Base-by-base conservation (phyloP, 1,140 invertebrate species). In the Neelides sp. region DNA sequence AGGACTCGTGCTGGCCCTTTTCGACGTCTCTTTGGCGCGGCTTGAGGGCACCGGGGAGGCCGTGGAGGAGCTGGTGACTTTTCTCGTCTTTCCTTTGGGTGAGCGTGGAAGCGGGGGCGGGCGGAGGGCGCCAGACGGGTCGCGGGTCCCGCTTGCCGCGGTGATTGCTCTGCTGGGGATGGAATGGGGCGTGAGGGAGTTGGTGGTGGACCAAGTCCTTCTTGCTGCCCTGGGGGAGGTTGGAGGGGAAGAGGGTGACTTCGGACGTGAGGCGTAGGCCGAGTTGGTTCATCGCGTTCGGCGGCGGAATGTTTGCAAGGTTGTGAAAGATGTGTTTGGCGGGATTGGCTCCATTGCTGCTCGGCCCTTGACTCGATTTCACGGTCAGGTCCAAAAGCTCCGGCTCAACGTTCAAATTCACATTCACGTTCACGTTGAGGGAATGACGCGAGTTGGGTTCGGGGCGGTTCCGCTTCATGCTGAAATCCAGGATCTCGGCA, bases 171-270 rank as follows among this genome's bases (percentile, higher is more conserved):
- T 52, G 43, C 26, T 22, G 50, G 34, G n/a, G 50, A 40, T 32
- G 34, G 12, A 22, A 34, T 37, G 2, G 50, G 37, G 20, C 44
- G 20, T 43, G 32, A 23, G 34, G 45, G 27, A 28, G 28, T 42
- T 39, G 32, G 40, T 10, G 19, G 35, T n/a, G n/a, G n/a, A n/a
- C n/a, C n/a, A n/a, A n/a, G n/a, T n/a, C n/a, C 17, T 42, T 27
- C 15, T 49, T 39, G 13, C 24, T 17, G 22, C 3, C n/a, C 19
- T 20, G 28, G 22, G 36, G 12, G 17, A 22, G 27, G 19, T 45
- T 49, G 13, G 57, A 59, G 4, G 58, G 58, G 20, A 56, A 59
- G 4, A 61, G 49, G 2, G 55, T 61, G 1, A 57, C 59, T 54
- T 61, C 59, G 2, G 55, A 57, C 12, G 59, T 57, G 1, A 61